These are phyloP conservation scores for Panagrolaimus sp. DNA, from an alignment of 1,140 invertebrate genomes.

Conservation along the genomic window DNA sequence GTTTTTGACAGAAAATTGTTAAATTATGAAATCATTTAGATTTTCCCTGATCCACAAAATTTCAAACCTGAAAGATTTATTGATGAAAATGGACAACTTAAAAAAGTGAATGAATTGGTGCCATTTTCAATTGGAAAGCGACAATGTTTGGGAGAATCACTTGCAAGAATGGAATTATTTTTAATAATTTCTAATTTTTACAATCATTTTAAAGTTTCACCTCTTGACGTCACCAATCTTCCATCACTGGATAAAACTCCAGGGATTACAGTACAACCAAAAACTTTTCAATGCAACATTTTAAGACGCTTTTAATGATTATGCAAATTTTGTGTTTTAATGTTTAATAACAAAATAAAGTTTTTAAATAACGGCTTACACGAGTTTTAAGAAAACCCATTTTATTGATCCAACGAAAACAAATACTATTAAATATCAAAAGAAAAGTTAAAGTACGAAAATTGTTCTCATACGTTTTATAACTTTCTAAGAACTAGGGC, in stretches of 20 bases:
- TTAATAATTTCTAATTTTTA: conserved; percentile 19
- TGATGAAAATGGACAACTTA: conserved; percentile 5
- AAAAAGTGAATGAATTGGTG: conserved; percentile 17
- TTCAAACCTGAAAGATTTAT: conserved; percentile 18
- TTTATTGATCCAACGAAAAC: too few relatives aligned
- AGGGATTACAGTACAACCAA: neutral
- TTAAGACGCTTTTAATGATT: too few relatives aligned
- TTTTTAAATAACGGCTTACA: too few relatives aligned
- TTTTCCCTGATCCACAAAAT: neutral
- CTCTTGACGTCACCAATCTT: neutral
- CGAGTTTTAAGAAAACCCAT: too few relatives aligned
- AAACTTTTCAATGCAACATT: too few relatives aligned
- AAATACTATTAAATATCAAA: too few relatives aligned
- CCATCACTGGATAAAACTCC: neutral
- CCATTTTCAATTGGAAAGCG: conserved; percentile 23
- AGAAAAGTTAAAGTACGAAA: too few relatives aligned
- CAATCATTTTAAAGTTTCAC: neutral
- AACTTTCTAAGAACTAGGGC: too few relatives aligned
- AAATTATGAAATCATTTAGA: too few relatives aligned
- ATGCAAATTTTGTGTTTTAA: too few relatives aligned
- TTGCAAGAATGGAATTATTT: conserved; percentile 27
- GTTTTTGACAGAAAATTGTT: neutral
- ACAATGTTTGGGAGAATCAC: conserved; percentile 21
- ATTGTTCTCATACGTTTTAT: too few relatives aligned
- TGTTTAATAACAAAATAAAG: too few relatives aligned